Evolutionary conservation across 92 coral and sea anemone genomes (phyloP).

Genomic region (Epizoanthus rinbou): DNA sequence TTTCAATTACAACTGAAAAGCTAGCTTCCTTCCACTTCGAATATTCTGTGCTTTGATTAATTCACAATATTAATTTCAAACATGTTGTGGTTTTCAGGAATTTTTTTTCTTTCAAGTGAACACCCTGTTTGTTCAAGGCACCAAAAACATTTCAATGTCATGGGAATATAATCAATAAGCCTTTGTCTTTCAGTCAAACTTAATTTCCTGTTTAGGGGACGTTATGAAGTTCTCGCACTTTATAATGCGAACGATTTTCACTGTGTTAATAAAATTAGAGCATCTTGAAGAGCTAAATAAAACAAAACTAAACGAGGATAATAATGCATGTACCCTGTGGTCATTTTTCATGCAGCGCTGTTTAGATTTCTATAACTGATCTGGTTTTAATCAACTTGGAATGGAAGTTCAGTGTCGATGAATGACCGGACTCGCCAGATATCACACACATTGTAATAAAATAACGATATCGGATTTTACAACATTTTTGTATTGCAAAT

Average conservation of each 20-base stretch:
- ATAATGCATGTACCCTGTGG: not conserved
- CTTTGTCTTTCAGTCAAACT: slow-evolving; percentile 22
- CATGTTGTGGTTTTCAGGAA: not conserved
- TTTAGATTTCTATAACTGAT: not conserved
- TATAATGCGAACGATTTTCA: slow-evolving; percentile 31
- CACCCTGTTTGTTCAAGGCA: slow-evolving; percentile 19
- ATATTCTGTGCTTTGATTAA: not conserved
- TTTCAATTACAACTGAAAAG: not conserved
- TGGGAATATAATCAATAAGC: slow-evolving; percentile 18
- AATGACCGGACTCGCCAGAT: not conserved
- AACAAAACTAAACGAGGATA: slow-evolving; percentile 32
- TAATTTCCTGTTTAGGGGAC: slow-evolving; percentile 22
- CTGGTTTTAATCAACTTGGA: not conserved
- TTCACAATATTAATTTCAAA: not conserved
- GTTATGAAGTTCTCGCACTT: slow-evolving; percentile 26
- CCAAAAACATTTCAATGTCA: slow-evolving; percentile 33
- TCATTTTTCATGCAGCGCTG: not conserved
- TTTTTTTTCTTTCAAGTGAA: not conserved
- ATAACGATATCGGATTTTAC: slow-evolving; percentile 6
- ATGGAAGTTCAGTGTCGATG: not conserved
- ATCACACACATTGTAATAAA: not conserved
- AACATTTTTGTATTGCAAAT: slow-evolving; percentile 18
- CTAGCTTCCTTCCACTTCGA: slow-evolving; percentile 3
- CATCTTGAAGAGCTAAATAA: slow-evolving; percentile 24
- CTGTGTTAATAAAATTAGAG: slow-evolving; percentile 34